Base-by-base conservation (phyloP, 2,888 invertebrate species). In the Gnatocerus cornutus region DNA sequence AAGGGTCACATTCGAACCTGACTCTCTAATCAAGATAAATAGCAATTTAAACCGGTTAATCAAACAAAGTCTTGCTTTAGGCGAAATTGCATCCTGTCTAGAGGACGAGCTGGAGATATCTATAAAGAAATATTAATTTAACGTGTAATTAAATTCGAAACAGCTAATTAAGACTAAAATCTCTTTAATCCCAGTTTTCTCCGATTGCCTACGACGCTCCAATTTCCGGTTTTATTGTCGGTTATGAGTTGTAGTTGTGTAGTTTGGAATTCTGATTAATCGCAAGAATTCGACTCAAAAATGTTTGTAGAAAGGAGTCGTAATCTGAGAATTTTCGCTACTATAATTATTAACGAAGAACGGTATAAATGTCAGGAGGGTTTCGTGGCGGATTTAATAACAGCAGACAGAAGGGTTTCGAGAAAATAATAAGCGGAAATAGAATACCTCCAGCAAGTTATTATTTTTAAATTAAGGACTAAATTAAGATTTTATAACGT, bases 21-120 rank as follows among this genome's bases (percentile, higher is more conserved):
- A 56, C 45, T 48, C 66, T 65, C 69, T 74, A 74, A 76, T 76
- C 76, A 74, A 73, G 76, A 76, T 73, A 74, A 76, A 76, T 71
- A 74, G 73, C 66, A 73, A 73, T 72, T 72, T 68, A 63, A 73
- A 65, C 63, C 69, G 55, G 73, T 73, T 73, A 74, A 74, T 76
- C 73, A 74, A 73, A 59, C 53, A 68, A 62, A 29, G 59, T 13
- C 13, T 37, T 8, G 39, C 52, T 56, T 29, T 33, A 14, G 64
- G 30, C 30, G 9, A 21, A n/a, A 53, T 50, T 63, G 27, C 63
- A 52, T 10, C 33, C 29, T 50, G 50, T 39, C 21, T 5, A 7
- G 13, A 14, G 62, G 48, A 45, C 43, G 8, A 43, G 30, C 9
- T 6, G 9, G 33, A 5, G 13, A 46, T 41, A 37, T 10, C 46